Percentiles rank a stretch among this genome's conserved stretches.
Evolutionary conservation across 1,140 invertebrate genomes (phyloP).

Genomic region (Polypedilum pembai): DNA sequence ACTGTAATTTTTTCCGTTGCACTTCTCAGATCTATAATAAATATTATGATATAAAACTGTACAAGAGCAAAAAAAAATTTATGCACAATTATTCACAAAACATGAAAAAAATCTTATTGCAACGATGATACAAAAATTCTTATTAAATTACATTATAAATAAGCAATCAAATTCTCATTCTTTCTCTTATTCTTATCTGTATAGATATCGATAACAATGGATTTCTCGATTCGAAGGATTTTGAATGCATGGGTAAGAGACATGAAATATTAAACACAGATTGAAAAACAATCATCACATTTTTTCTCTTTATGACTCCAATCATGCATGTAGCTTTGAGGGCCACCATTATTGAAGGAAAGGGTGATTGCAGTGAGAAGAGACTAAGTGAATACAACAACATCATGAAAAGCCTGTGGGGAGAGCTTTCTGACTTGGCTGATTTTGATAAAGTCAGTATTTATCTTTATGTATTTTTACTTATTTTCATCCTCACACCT

Average conservation of each 20-base stretch:
- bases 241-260: constrained; percentile 55
- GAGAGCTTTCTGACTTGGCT: constrained; percentile 71
- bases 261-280: too few relatives aligned
- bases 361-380: constrained; percentile 62
- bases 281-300: too few relatives aligned
- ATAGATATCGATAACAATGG: constrained; percentile 78
- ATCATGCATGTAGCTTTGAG: constrained; percentile 49
- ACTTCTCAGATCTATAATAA: too few relatives aligned
- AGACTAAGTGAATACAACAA: constrained; percentile 68
- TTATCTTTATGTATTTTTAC: neutral
- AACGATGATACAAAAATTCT: too few relatives aligned
- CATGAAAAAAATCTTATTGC: too few relatives aligned
- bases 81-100: too few relatives aligned
- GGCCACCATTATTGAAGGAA: constrained; percentile 71
- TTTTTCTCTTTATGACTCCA: too few relatives aligned
- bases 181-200: constrained; percentile 32
- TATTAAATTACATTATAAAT: too few relatives aligned
- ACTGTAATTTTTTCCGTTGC: too few relatives aligned
- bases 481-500: neutral
- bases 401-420: constrained; percentile 73
- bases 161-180: too few relatives aligned
- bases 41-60: too few relatives aligned
- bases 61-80: too few relatives aligned
- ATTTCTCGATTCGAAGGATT: constrained; percentile 69
- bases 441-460: constrained; percentile 71